These are phyloP conservation scores for Stomorhina lunata DNA, from an alignment of 2,888 invertebrate species.

Conservation along the genomic window DNA sequence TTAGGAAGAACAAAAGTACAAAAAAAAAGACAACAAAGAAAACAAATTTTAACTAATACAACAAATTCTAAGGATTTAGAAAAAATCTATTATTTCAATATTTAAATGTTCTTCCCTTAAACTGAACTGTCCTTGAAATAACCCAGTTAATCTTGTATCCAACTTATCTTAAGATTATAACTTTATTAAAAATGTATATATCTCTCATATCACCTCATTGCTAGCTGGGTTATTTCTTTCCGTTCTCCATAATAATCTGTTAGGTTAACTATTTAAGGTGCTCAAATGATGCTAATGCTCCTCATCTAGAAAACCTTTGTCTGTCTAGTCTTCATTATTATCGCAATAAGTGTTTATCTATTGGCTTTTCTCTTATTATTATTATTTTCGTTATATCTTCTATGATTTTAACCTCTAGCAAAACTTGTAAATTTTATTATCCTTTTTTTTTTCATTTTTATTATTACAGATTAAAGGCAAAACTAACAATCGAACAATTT, in stretches of 20 bases:
- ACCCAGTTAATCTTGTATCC: no score
- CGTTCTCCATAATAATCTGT: no score
- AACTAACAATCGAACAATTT: constrained; percentile 91
- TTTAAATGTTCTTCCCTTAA: no score
- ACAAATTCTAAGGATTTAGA: background rate
- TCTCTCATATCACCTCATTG: no score
- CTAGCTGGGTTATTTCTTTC: no score
- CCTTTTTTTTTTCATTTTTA: constrained; percentile 21
- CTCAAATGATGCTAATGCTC: background rate
- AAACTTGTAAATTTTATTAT: background rate
- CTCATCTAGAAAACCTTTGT: background rate
- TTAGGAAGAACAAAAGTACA: background rate
- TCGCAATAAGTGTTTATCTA: constrained; percentile 35
- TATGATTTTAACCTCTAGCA: constrained; percentile 17
- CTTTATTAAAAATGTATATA: no score
- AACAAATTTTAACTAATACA: background rate
- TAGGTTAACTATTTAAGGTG: no score
- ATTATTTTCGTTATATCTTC: constrained; percentile 24
- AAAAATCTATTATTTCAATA: no score
- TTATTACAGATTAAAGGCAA: constrained; percentile 83
- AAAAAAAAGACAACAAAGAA: no score
- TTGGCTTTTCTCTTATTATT: constrained; percentile 53
- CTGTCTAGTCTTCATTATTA: constrained; percentile 13
- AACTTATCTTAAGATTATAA: no score
- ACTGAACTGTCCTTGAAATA: no score